phyloP scores from a whole-genome alignment of 2,113 vertebrate species.

The Anguilla rostrata region DNA sequence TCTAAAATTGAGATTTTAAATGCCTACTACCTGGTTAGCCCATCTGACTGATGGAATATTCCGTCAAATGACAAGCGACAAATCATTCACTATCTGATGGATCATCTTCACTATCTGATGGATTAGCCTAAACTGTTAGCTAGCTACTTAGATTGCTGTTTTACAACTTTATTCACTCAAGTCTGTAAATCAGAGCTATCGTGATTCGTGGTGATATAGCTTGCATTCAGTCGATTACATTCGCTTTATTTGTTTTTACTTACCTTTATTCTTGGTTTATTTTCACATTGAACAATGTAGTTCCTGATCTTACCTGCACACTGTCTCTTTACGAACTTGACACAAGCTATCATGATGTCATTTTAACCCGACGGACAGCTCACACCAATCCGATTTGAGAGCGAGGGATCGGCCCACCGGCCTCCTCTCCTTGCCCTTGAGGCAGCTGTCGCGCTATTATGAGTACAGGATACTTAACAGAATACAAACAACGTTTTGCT shows the following conservation, averaged over 20 bases:
- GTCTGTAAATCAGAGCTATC: too few species aligned
- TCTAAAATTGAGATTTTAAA: too few species aligned
- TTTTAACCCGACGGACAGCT: neutral
- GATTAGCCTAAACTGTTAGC: neutral
- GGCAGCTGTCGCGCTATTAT: slow-evolving; percentile 48
- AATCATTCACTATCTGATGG: neutral
- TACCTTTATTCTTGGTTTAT: neutral
- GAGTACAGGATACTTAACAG: slow-evolving; percentile 12
- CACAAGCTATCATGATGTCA: neutral
- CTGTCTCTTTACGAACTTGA: neutral
- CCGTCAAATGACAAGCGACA: too few species aligned
- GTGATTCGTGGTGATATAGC: too few species aligned
- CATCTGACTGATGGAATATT: too few species aligned
- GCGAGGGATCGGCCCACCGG: slow-evolving; percentile 37
- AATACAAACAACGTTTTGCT: too few species aligned
- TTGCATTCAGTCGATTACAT: neutral
- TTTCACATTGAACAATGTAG: neutral
- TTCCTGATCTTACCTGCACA: neutral
- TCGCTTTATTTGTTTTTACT: neutral
- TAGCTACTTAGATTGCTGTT: neutral
- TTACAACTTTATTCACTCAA: too few species aligned
- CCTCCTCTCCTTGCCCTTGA: slow-evolving; percentile 38
- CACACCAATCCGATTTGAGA: slow-evolving; percentile 40
- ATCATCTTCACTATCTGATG: neutral
- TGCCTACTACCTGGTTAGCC: too few species aligned